Base-by-base conservation (phyloP, 2,888 invertebrate genomes). In the Nemapogon koenigi region DNA sequence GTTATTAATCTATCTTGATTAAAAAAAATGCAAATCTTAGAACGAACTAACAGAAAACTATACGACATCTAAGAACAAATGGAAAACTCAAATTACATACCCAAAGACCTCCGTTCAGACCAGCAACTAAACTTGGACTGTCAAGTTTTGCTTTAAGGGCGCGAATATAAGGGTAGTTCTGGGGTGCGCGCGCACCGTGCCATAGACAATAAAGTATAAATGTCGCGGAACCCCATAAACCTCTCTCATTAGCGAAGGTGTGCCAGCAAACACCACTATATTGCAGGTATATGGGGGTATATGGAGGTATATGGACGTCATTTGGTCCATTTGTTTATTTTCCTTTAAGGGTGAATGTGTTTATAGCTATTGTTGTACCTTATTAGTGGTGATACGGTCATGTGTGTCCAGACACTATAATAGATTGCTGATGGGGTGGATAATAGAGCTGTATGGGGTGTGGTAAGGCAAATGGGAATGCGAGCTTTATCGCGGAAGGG, bases 261-360 rank as follows among this genome's bases (percentile, higher is more conserved):
- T 13, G 28, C 28, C 6, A 65, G 62, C 62, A 58, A 55, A 65
- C 64, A 69, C 57, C 49, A 57, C 61, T 71, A 71, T 76, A 76
- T 69, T 59, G 66, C 63, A 62, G 61, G 65, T 65, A 52, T 53
- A 52, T 51, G 45, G 48, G 19, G 10, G 10, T 22, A 22, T 10
- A 22, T 22, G n/a, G n/a, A n/a, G n/a, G n/a, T n/a, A n/a, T 27
- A n/a, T 27, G 54, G 52, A 53, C 61, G 65, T 65, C 63, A 61
- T 63, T 71, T 68, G 53, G 55, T 47, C 55, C 64, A 68, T 70
- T 68, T 75, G 71, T 76, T 68, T 75, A 66, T 72, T 75, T 57
- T 59, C 56, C 50, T 59, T 73, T 70, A 71, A 72, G 73, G 67
- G 11, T 26, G 8, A 13, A 10, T 13, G 4, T 11, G 25, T 37